Percentiles rank a stretch among this genome's conserved stretches.
These are phyloP conservation scores for Emydura subglobosa DNA, from an alignment of 2,113 vertebrate species.

Conservation along the genomic window DNA sequence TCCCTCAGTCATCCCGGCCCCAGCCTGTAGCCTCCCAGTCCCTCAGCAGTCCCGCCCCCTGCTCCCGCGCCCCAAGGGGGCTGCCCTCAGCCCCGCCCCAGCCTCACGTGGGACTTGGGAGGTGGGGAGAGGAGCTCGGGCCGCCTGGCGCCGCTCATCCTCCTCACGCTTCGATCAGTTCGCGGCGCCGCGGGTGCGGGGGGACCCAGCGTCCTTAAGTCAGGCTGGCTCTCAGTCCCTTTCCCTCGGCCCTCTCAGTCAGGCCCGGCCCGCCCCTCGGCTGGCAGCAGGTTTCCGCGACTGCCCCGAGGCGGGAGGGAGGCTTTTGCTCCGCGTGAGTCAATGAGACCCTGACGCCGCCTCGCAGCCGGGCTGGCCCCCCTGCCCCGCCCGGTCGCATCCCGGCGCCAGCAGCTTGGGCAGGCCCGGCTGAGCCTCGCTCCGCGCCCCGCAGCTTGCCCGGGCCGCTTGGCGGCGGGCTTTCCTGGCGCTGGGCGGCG, in stretches of 20 bases:
- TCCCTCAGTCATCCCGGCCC: not conserved
- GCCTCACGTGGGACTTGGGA: too few species aligned
- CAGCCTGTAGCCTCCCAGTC: not conserved
- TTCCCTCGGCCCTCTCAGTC: too few species aligned
- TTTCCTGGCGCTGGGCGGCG: too few species aligned
- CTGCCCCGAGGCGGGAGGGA: not conserved
- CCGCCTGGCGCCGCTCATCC: too few species aligned
- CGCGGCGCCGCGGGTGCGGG: too few species aligned
- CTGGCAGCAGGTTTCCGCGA: too few species aligned
- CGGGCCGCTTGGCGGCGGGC: not conserved
- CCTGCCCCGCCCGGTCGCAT: not conserved
- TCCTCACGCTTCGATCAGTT: too few species aligned
- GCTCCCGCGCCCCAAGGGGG: not conserved
- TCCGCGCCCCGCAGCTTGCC: not conserved
- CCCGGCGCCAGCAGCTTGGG: not conserved
- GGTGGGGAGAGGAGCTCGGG: too few species aligned
- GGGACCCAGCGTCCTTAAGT: too few species aligned
- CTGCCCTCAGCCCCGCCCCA: fast-evolving
- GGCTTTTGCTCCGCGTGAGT: not conserved
- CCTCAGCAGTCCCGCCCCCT: not conserved
- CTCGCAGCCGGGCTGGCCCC: not conserved
- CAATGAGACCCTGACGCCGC: not conserved
- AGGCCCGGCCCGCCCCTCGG: too few species aligned
- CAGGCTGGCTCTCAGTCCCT: too few species aligned
- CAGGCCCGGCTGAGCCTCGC: not conserved